A percentile compares a stretch with the other conserved stretches of the same genome.
phyloP scores from a whole-genome alignment of 2,113 vertebrate species.

The Sinocyclocheilus rhinocerous region DNA sequence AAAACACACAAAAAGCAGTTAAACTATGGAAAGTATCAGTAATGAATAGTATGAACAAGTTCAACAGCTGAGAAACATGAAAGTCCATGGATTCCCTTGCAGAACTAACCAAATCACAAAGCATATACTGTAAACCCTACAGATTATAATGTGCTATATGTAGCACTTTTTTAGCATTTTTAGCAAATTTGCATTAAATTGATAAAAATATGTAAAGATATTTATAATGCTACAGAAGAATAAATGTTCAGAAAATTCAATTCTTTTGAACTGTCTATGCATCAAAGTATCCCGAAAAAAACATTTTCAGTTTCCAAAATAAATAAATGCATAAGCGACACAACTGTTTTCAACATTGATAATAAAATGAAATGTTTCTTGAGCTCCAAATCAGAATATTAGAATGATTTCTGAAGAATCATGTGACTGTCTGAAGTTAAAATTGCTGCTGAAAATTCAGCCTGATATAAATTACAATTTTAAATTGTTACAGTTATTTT shows the following conservation, averaged over 20 bases:
- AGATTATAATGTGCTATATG: not conserved
- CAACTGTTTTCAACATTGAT: not conserved
- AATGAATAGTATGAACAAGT: not conserved
- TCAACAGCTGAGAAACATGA: not conserved
- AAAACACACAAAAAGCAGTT: constrained; percentile 39
- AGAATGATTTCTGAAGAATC: not conserved
- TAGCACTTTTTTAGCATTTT: no score
- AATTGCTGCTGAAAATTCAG: no score
- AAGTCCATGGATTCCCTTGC: not conserved
- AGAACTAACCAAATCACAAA: not conserved
- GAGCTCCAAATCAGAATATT: not conserved
- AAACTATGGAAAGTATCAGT: not conserved
- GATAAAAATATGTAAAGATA: no score
- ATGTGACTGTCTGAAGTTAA: no score
- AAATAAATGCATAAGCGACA: no score
- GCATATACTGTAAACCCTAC: not conserved
- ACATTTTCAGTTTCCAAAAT: no score
- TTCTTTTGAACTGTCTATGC: no score
- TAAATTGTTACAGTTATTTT: no score
- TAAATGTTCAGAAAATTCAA: no score
- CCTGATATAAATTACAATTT: not conserved
- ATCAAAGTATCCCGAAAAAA: no score
- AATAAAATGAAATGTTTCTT: not conserved
- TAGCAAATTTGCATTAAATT: no score
- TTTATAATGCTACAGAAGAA: no score